Conservation (phyloP, 2,888 invertebrate species). For the Alviniconcha strummeri region DNA sequence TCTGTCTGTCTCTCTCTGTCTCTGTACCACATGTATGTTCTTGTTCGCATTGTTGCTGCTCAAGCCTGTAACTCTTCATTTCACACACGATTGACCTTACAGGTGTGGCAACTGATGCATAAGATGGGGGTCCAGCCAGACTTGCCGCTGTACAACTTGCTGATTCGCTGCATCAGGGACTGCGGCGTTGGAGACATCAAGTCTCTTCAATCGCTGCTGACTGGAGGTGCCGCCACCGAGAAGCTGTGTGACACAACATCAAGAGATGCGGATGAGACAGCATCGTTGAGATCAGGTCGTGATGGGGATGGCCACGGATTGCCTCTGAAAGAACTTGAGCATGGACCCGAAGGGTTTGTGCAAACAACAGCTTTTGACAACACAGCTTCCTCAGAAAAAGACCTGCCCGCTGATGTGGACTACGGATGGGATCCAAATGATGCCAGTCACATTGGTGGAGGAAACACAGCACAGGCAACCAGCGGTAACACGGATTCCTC, state of each 20-base stretch:
- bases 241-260: no score
- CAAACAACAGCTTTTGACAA: no score
- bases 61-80: no score
- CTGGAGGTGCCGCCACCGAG: background rate
- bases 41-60: no score
- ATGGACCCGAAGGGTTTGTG: background rate
- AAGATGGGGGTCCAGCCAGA: slow-evolving; percentile 81
- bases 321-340: background rate
- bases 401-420: background rate
- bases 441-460: background rate
- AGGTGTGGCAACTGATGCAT: slow-evolving; percentile 89
- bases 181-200: slow-evolving; percentile 84
- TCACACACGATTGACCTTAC: slow-evolving; percentile 10
- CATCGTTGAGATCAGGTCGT: no score
- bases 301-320: background rate
- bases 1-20: no score
- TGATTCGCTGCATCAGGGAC: slow-evolving; percentile 83
- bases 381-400: no score
- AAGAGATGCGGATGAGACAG: background rate
- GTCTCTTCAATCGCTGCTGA: slow-evolving; percentile 15
- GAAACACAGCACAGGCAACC: background rate
- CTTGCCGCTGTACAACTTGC: slow-evolving; percentile 85
- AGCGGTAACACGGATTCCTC: background rate
- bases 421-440: background rate
- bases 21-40: no score